Evolutionary conservation across 2,113 vertebrate species (phyloP).

Genomic region (Mesocricetus auratus): DNA sequence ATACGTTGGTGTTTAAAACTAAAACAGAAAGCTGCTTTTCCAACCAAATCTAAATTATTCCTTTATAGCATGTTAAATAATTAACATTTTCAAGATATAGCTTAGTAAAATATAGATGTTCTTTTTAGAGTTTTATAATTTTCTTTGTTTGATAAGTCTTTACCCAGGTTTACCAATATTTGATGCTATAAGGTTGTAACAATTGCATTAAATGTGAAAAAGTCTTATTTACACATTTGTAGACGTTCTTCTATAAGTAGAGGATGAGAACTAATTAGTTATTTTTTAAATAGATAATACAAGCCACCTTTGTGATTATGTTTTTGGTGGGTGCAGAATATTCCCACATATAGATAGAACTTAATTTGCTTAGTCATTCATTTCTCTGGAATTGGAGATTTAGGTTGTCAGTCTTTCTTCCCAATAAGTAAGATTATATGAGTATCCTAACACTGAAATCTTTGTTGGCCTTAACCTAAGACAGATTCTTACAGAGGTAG

Average conservation of each 20-base stretch:
- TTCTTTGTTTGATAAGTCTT: conserved; percentile 19
- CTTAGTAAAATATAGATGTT: conserved; percentile 38
- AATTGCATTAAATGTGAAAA: not conserved
- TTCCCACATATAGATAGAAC: not conserved
- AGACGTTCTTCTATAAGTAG: not conserved
- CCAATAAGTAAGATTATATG: not conserved
- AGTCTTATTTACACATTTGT: not conserved
- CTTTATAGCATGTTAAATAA: not conserved
- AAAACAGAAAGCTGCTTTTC: not conserved
- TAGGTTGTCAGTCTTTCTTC: not conserved
- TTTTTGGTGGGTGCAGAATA: conserved; percentile 49
- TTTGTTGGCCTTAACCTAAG: conserved; percentile 23
- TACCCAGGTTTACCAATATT: conserved; percentile 15
- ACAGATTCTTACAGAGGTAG: conserved; percentile 50
- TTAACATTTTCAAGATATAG: not conserved
- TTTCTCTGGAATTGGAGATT: conserved; percentile 16
- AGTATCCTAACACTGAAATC: conserved; percentile 21
- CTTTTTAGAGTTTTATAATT: conserved; percentile 12
- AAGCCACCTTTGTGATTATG: not conserved
- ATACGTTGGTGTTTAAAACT: not conserved
- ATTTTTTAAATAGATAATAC: not conserved
- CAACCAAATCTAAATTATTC: conserved; percentile 3
- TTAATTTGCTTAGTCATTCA: conserved; percentile 41
- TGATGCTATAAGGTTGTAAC: not conserved
- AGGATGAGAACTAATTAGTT: not conserved